Percentiles rank a stretch among this genome's conserved stretches.
Evolutionary conservation across 1,140 invertebrate genomes (phyloP).

Genomic region (Maniola jurtina): DNA sequence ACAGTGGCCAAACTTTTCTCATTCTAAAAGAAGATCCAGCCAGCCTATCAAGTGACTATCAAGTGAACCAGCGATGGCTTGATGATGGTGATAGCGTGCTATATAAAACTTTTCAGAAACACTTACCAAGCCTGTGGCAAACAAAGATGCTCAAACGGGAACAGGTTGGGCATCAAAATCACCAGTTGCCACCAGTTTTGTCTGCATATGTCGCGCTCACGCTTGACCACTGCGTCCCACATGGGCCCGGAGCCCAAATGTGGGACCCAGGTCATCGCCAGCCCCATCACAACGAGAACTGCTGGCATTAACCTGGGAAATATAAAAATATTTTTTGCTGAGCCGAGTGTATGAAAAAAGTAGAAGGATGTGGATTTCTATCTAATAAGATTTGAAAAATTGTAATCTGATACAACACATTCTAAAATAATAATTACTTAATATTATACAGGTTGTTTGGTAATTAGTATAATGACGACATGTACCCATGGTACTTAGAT

Average conservation of each 20-base stretch:
- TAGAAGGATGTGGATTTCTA: not conserved
- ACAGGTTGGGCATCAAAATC: slow-evolving; percentile 68
- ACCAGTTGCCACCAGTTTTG: slow-evolving; percentile 71
- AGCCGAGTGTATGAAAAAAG: not conserved
- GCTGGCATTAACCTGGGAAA: slow-evolving; percentile 61
- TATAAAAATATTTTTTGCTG: not conserved
- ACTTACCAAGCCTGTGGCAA: slow-evolving; percentile 69
- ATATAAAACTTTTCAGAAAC: not conserved
- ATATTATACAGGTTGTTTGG: too few species aligned
- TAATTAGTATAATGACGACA: too few species aligned
- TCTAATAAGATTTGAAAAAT: too few species aligned
- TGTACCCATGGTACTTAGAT: too few species aligned
- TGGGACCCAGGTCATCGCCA: slow-evolving; percentile 71
- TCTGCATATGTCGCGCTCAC: slow-evolving; percentile 63
- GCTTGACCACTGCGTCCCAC: slow-evolving; percentile 69
- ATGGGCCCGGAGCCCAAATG: slow-evolving; percentile 67
- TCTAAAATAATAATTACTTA: too few species aligned
- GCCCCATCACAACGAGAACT: slow-evolving; percentile 65
- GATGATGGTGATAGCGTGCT: too few species aligned
- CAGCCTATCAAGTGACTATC: too few species aligned
- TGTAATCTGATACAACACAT: too few species aligned
- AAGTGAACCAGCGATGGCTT: too few species aligned
- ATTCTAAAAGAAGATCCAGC: too few species aligned
- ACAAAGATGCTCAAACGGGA: slow-evolving; percentile 67
- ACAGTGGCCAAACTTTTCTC: too few species aligned